phyloP scores from a whole-genome alignment of 2,797 vertebrate genomes.

The Passerculus sandwichensis region DNA sequence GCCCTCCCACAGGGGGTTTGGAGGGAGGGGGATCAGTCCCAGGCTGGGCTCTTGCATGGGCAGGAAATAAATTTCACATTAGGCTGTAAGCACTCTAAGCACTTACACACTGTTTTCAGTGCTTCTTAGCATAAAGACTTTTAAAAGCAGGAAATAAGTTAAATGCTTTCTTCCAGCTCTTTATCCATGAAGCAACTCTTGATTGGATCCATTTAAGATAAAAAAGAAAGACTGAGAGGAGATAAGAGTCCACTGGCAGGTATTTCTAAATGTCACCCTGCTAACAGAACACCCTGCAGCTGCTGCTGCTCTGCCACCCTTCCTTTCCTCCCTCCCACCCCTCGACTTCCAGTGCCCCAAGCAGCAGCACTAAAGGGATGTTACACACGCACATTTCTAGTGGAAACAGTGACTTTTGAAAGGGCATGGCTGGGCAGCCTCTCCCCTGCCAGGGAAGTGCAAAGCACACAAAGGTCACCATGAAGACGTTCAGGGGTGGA shows the following conservation, averaged over 20 bases:
- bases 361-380: neutral
- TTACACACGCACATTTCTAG: neutral
- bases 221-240: neutral
- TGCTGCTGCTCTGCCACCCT: neutral
- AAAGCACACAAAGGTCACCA: neutral
- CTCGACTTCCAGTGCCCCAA: no score
- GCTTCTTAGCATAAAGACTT: neutral
- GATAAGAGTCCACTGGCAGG: neutral
- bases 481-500: neutral
- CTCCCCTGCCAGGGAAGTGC: neutral
- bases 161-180: neutral
- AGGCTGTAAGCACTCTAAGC: neutral
- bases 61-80: neutral
- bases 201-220: neutral
- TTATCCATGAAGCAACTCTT: neutral
- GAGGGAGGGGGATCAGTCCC: neutral
- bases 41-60: neutral
- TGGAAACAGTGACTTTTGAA: neutral
- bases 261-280: neutral
- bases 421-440: neutral
- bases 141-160: neutral
- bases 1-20: rapidly evolving
- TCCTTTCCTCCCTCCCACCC: neutral
- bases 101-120: neutral
- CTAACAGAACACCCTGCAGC: neutral